Conservation (phyloP, 2,113 vertebrate species). For the Alligator sinensis region DNA sequence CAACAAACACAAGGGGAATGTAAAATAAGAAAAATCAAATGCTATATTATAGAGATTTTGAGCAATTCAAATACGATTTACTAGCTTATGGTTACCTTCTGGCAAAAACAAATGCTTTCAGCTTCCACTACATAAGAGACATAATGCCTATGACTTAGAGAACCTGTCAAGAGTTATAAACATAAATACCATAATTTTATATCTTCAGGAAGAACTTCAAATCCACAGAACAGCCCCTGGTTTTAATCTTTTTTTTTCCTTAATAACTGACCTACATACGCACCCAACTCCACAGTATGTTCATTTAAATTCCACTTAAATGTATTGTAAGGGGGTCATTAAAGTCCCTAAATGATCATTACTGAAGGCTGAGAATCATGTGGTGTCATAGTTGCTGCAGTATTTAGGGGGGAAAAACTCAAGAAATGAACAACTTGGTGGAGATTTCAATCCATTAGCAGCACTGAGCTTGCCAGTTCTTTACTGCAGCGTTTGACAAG, state of each 20-base stretch:
- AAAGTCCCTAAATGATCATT: background rate
- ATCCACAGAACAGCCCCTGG: background rate
- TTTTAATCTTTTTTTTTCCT: conserved; percentile 58
- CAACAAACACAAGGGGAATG: fast-evolving
- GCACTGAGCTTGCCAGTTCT: conserved; percentile 61
- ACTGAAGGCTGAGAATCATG: background rate
- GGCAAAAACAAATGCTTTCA: background rate
- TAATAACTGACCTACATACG: conserved; percentile 60
- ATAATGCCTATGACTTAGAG: conserved; percentile 27
- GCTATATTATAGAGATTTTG: background rate
- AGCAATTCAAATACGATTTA: background rate
- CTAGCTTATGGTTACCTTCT: background rate
- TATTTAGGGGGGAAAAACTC: background rate
- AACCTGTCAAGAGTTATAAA: conserved; percentile 48
- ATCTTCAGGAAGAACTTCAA: conserved; percentile 45
- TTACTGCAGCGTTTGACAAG: conserved; percentile 63
- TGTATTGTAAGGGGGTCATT: background rate
- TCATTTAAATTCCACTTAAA: conserved; percentile 57
- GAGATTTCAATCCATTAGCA: conserved; percentile 73
- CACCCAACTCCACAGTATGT: conserved; percentile 27
- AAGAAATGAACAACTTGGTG: conserved; percentile 71
- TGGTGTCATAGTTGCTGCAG: background rate
- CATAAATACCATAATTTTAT: conserved; percentile 30
- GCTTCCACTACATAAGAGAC: background rate
- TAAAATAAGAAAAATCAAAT: background rate